Evolutionary conservation across 2,888 invertebrate species (phyloP).

Genomic region (Maniola hyperantus): DNA sequence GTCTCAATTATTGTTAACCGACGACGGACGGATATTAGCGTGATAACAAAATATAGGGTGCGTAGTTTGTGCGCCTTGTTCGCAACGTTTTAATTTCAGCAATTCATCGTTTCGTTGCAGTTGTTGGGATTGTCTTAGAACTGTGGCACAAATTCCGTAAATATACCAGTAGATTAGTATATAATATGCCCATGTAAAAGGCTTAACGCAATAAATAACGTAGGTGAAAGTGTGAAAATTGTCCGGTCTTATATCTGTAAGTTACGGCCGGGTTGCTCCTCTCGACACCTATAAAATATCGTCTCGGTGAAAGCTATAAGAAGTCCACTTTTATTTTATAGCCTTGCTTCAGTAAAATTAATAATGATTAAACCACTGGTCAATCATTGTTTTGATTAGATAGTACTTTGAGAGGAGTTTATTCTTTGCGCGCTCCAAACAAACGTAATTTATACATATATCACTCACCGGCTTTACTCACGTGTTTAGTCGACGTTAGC

Average conservation of each 20-base stretch:
- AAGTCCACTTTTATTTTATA: constrained; percentile 35
- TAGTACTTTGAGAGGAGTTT: neutral
- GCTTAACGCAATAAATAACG: constrained; percentile 18
- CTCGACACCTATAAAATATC: constrained; percentile 38
- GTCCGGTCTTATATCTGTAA: constrained; percentile 41
- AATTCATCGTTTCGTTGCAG: too few species aligned
- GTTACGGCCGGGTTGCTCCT: constrained; percentile 37
- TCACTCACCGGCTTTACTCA: too few species aligned
- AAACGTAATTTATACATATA: too few species aligned
- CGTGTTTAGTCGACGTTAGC: too few species aligned
- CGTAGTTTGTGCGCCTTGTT: too few species aligned
- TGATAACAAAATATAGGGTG: too few species aligned
- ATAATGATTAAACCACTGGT: constrained; percentile 34
- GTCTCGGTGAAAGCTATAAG: constrained; percentile 29
- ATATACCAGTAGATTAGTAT: neutral
- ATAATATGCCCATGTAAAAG: neutral
- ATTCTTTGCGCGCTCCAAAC: too few species aligned
- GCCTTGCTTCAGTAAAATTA: constrained; percentile 34
- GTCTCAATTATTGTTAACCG: too few species aligned
- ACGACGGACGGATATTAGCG: too few species aligned
- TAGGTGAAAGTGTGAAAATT: constrained; percentile 27
- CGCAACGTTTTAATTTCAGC: too few species aligned
- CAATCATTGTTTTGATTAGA: constrained; percentile 20
- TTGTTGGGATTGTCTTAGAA: too few species aligned
- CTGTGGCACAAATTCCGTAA: too few species aligned